Conservation (phyloP, 2,113 vertebrate species). For the Telmatochromis sp. region DNA sequence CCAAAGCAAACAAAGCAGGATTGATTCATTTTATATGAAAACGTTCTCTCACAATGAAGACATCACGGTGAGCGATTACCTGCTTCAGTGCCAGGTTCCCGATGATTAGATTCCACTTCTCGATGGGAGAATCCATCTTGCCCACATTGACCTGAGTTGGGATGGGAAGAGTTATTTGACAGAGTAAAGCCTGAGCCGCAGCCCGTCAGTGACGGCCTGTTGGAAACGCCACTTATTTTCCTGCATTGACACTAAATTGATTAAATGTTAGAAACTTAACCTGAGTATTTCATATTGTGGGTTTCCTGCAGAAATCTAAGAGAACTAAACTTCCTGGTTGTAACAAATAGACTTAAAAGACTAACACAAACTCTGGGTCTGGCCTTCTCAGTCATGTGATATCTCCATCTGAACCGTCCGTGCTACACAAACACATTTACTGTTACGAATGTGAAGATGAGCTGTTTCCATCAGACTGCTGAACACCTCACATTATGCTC, state of each 20-base stretch:
- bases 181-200: not conserved
- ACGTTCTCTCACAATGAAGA: not conserved
- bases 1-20: not conserved
- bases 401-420: rapidly evolving
- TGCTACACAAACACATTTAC: not conserved
- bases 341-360: not conserved
- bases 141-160: slow-evolving; percentile 87
- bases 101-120: slow-evolving; percentile 97
- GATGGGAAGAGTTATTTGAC: not conserved
- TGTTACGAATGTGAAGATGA: not conserved
- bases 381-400: not conserved
- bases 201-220: not conserved
- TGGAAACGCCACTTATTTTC: not conserved
- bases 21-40: not conserved
- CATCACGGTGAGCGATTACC: slow-evolving; percentile 63
- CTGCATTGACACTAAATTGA: rapidly evolving
- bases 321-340: not conserved
- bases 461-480: not conserved
- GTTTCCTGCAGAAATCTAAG: not conserved
- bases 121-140: slow-evolving; percentile 97
- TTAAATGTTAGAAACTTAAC: not conserved
- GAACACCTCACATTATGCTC: not conserved
- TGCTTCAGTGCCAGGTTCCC: slow-evolving; percentile 96
- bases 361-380: not conserved
- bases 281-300: not conserved